Base-by-base conservation (phyloP, 2,797 vertebrate genomes). In the Cyprinodon diabolis region DNA sequence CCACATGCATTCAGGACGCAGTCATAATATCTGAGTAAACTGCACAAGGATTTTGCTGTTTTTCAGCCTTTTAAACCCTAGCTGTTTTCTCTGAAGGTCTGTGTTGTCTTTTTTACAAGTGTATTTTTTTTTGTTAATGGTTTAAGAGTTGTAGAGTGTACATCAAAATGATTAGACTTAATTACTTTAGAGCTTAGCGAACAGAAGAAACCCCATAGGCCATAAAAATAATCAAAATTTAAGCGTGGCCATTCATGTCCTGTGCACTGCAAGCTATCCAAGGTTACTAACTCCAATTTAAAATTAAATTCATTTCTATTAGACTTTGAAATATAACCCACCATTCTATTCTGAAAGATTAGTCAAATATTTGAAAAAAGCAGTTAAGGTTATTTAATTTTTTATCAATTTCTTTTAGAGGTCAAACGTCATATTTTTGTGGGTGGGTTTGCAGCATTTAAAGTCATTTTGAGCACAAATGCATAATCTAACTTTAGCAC, bases 161-260 rank as follows among this genome's bases (percentile, higher is more conserved):
- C 15, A 62, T 65, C 54, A 17, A 66, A 67, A 66, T 9, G 4
- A 49, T 70, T 55, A 54, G 37, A 67, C 52, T 66, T 70, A 78
- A 74, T 74, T 54, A 71, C 40, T 40, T 68, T 71, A 70, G 43
- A 47, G 52, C 25, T 74, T 70, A 21, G 57, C 54, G 62, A 69
- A 25, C 35, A 69, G 9, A 23, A 52, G 23, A 23, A 74, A 15
- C 56, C 45, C 1, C 7, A 40, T 35, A 43, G 14, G 66, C 66
- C n/a, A 19, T 10, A 37, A 12, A 19, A 51, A 51, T 60, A 21
- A 74, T 66, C 72, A 66, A 43, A 67, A 57, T 74, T 25, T n/a
- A 74, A 25, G 47, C 60, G n/a, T 68, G 55, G 8, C 2, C 2
- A 58, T 49, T 58, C 9, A 48, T 37, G 30, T 49, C 23, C 47